Evolutionary conservation across 1,140 invertebrate species (phyloP).

Genomic region (Solenopsis invicta): DNA sequence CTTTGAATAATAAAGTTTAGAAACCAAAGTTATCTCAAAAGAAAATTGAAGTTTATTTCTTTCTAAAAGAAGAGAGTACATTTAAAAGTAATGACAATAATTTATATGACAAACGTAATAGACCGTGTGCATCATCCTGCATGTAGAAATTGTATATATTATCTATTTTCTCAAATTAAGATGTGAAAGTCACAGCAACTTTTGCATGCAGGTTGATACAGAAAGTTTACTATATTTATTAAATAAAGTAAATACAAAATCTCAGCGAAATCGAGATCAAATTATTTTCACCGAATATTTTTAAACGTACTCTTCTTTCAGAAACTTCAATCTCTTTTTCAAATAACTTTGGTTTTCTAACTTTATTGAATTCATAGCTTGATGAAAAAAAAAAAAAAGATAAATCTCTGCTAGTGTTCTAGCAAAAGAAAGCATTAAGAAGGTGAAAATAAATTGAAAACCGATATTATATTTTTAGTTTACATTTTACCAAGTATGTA

Average conservation of each 20-base stretch:
- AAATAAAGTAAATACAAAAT: slow-evolving; percentile 2
- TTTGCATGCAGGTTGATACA: background rate
- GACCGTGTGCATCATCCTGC: no score
- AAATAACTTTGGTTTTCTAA: background rate
- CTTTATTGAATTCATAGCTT: background rate
- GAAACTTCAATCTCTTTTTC: background rate
- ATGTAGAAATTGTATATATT: no score
- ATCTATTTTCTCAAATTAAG: background rate
- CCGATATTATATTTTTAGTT: background rate
- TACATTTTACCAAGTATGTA: background rate
- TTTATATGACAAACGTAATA: no score
- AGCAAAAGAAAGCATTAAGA: background rate
- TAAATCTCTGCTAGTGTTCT: background rate
- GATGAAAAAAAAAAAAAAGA: background rate
- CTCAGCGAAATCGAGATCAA: background rate
- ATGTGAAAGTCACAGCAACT: background rate
- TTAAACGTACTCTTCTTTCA: background rate
- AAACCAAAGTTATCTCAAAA: no score
- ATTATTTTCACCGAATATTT: background rate
- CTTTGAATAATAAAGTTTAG: no score
- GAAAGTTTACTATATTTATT: background rate
- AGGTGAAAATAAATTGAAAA: background rate
- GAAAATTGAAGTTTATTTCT: no score
- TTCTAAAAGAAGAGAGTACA: no score
- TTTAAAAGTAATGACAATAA: no score